Evolutionary conservation across 53 echinoderm and acorn worm species (phyloP).

Genomic region (Hippasteria phrygiana): DNA sequence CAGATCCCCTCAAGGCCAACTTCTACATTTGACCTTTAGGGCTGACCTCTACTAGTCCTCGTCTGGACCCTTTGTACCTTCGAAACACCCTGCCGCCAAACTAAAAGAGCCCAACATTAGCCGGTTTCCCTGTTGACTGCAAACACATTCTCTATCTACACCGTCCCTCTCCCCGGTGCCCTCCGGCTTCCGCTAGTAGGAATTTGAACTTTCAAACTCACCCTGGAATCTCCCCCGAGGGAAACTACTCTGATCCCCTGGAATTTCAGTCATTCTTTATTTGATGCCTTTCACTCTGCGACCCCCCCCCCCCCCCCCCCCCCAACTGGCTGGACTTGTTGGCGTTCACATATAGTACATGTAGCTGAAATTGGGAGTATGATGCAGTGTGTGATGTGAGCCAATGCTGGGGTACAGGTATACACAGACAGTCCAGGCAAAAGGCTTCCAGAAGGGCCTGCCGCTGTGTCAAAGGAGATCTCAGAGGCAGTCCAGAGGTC

Average conservation of each 20-base stretch:
- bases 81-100: background rate
- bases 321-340: background rate
- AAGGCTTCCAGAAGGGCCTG: background rate
- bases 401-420: background rate
- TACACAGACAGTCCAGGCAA: background rate
- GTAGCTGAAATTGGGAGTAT: background rate
- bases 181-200: constrained; percentile 35
- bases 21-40: constrained; percentile 2
- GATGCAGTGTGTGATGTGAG: background rate
- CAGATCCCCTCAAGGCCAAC: constrained; percentile 1
- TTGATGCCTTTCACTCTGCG: background rate
- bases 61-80: background rate
- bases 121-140: background rate
- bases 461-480: background rate
- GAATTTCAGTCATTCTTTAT: constrained; percentile 39
- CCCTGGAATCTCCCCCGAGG: constrained; percentile 16
- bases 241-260: constrained; percentile 22
- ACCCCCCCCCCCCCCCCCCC: background rate
- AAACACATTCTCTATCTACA: background rate
- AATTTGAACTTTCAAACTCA: constrained; percentile 50
- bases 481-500: constrained; percentile 1
- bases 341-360: background rate
- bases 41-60: background rate
- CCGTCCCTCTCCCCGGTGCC: background rate
- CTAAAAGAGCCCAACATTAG: background rate